A percentile compares a stretch with the other conserved stretches of the same genome.
Evolutionary conservation across 1,140 invertebrate genomes (phyloP).

Genomic region (Ips typographus): DNA sequence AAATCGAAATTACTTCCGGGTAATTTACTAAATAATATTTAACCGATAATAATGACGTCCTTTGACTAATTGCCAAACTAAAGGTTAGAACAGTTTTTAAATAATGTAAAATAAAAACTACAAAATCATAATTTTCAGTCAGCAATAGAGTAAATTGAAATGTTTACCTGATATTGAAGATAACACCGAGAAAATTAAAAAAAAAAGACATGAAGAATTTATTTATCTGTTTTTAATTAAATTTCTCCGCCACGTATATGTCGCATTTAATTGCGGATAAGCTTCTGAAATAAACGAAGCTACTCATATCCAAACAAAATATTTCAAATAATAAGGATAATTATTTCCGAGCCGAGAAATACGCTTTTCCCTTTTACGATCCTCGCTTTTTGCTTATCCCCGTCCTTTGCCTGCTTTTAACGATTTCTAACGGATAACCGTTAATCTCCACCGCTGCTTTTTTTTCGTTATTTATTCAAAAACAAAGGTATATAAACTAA

Average conservation of each 20-base stretch:
- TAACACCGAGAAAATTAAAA: too few species aligned
- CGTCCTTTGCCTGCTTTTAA: constrained; percentile 1
- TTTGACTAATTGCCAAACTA: too few species aligned
- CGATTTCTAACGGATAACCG: constrained; percentile 17
- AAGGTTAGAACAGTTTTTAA: too few species aligned
- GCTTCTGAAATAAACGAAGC: constrained; percentile 23
- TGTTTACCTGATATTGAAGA: too few species aligned
- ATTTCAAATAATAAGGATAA: constrained; percentile 30
- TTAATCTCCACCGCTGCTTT: constrained; percentile 12
- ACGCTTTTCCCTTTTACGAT: constrained; percentile 20
- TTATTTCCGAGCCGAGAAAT: constrained; percentile 29
- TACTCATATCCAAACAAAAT: constrained; percentile 25
- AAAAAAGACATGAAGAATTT: too few species aligned
- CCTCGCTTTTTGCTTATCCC: constrained; percentile 11
- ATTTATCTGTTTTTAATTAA: neutral
- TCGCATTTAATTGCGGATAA: constrained; percentile 28
- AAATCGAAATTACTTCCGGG: neutral
- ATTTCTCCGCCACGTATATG: constrained; percentile 15
- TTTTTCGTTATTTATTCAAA: constrained; percentile 1
- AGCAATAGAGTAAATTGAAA: too few species aligned
- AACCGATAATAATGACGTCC: too few species aligned
- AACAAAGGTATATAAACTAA: neutral
- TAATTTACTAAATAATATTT: too few species aligned
- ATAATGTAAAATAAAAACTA: too few species aligned
- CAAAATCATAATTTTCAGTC: too few species aligned